Base-by-base conservation (phyloP, 2,113 vertebrate genomes). In the Nerophis lumbriciformis region DNA sequence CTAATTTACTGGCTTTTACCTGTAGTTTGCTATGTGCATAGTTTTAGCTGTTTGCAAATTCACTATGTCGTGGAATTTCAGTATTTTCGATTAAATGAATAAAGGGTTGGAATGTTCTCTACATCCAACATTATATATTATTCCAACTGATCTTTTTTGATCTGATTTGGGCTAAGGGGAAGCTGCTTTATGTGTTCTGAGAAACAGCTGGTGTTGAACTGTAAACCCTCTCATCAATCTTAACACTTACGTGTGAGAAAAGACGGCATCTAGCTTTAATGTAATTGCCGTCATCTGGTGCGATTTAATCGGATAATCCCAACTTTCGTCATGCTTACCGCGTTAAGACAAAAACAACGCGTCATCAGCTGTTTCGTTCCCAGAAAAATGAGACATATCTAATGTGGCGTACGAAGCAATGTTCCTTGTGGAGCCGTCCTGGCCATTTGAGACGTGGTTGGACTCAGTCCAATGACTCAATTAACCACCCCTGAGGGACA, bases 391-490 rank as follows among this genome's bases (percentile, higher is more conserved):
- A 55, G 67, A 67, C 61, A 69, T 68, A 76, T 63, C 76, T 79
- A 82, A 75, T 76, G 71, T 79, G 38, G 69, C 63, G 72, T 68
- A 61, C 63, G 70, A 76, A 79, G 68, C 78, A 68, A 72, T 72
- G 65, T 76, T 71, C 75, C 71, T 76, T 4, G 28, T 72, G 71
- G 76, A 75, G 61, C 56, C 61, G 37, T 28, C 45, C 78, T 81
- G 76, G 80, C 77, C 80, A 69, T 78, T 78, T 78, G 63, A 69
- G 68, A 44, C 67, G 45, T 82, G 76, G 61, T 81, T 77, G 81
- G 70, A 78, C 69, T 38, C 59, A 65, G 37, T 71, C 73, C 67
- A 65, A 72, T 71, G 69, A 79, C 77, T 83, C 73, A 73, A 79
- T 79, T 71, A 79, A 68, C 65, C 55, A 47, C 53, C 58, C 36